These are phyloP conservation scores for Sthenelais limicola DNA, from an alignment of 2,888 invertebrate species.

Conservation along the genomic window DNA sequence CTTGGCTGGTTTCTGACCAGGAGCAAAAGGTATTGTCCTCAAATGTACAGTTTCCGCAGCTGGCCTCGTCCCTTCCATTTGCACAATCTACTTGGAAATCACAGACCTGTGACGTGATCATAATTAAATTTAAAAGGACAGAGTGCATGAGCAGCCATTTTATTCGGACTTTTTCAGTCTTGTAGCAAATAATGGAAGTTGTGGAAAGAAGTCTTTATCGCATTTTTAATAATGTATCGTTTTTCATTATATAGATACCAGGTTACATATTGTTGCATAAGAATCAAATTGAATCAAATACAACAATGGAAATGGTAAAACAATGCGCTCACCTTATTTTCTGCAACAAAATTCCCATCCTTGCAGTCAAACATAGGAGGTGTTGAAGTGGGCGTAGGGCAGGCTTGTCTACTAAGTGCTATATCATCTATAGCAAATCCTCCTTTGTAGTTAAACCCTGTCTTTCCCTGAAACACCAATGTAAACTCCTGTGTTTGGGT, in stretches of 20 bases:
- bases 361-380: slow-evolving; percentile 23
- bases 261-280: too few relatives aligned
- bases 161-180: too few relatives aligned
- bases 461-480: slow-evolving; percentile 33
- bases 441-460: slow-evolving; percentile 55
- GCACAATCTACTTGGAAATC: slow-evolving; percentile 51
- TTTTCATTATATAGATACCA: too few relatives aligned
- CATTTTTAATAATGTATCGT: too few relatives aligned
- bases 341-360: background rate
- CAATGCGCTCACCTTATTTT: too few relatives aligned
- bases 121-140: too few relatives aligned
- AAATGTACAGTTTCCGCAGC: slow-evolving; percentile 54
- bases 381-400: slow-evolving; percentile 23
- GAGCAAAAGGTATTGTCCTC: slow-evolving; percentile 55
- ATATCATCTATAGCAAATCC: slow-evolving; percentile 67
- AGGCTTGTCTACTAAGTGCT: slow-evolving; percentile 43
- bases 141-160: too few relatives aligned
- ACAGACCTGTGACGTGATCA: slow-evolving; percentile 47
- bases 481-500: background rate
- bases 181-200: too few relatives aligned
- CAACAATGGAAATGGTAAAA: too few relatives aligned
- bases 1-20: slow-evolving; percentile 54
- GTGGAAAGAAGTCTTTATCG: too few relatives aligned
- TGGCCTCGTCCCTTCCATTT: slow-evolving; percentile 48
- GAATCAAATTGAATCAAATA: too few relatives aligned